Evolutionary conservation across 2,888 invertebrate species (phyloP).

Genomic region (Bimastos eiseni): DNA sequence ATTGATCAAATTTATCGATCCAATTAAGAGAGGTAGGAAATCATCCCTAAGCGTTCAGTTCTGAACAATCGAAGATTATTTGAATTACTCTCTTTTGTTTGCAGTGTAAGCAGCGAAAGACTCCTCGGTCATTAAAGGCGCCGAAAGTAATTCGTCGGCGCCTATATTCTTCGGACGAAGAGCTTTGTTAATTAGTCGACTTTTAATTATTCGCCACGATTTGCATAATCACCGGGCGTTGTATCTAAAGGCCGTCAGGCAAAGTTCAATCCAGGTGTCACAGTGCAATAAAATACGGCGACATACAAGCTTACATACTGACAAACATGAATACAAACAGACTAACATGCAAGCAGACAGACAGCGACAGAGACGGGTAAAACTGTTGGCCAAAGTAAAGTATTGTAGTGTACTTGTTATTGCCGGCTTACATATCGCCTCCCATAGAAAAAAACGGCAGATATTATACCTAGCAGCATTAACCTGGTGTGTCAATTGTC

Average conservation of each 20-base stretch:
- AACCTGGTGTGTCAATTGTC: neutral
- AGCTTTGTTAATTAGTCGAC: neutral
- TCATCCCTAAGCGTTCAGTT: neutral
- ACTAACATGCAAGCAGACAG: neutral
- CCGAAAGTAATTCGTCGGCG: too few species aligned
- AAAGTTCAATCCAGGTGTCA: neutral
- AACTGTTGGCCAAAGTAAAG: neutral
- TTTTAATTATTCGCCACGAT: neutral
- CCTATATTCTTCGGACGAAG: neutral
- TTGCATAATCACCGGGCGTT: neutral
- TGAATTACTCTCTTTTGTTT: neutral
- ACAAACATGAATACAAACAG: neutral
- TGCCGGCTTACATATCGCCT: neutral
- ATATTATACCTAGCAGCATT: neutral
- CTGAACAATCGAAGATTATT: neutral
- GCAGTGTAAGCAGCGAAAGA: too few species aligned
- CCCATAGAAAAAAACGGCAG: neutral
- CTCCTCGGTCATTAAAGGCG: too few species aligned
- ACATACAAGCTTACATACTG: too few species aligned
- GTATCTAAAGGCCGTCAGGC: neutral
- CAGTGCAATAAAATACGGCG: neutral
- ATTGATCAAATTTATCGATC: neutral
- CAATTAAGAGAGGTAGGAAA: neutral
- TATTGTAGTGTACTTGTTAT: neutral
- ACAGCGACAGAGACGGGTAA: too few species aligned